phyloP scores from a whole-genome alignment of 2,797 vertebrate genomes.

The Eospalax fontanierii region DNA sequence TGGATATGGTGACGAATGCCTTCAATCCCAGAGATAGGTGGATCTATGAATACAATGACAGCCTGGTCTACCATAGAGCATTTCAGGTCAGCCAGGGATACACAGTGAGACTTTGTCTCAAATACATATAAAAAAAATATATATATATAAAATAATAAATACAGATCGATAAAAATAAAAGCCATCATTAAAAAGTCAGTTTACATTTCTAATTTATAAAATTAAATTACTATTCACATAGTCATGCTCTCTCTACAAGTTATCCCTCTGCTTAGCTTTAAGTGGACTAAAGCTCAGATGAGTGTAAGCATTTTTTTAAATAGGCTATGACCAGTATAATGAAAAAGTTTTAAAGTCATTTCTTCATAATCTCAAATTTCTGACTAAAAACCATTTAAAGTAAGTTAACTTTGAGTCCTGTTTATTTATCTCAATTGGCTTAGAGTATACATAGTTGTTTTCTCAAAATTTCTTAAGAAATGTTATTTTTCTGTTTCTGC shows the following conservation, averaged over 20 bases:
- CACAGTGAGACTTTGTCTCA: no score
- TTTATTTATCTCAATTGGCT: conserved; percentile 34
- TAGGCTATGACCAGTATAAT: not conserved
- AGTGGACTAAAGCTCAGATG: not conserved
- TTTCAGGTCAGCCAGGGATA: no score
- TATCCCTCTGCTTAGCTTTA: not conserved
- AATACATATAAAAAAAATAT: no score
- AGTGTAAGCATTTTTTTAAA: not conserved
- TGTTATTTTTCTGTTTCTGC: conserved; percentile 44
- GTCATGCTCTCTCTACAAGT: not conserved
- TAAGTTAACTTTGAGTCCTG: conserved; percentile 28
- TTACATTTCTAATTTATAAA: conserved; percentile 60
- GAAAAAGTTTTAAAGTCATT: conserved; percentile 30
- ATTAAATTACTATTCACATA: conserved; percentile 21
- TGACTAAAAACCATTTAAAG: conserved; percentile 24
- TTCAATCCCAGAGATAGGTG: no score
- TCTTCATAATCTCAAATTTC: conserved; percentile 4
- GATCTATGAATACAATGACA: no score
- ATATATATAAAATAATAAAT: no score
- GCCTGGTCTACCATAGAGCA: no score
- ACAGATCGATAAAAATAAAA: not conserved
- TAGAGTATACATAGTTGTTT: conserved; percentile 3
- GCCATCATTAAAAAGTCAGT: not conserved
- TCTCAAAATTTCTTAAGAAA: conserved; percentile 63
- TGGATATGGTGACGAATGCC: no score